These are phyloP conservation scores for Temnopleurus reevesii DNA, from an alignment of 53 echinoderm and acorn worm species.

Conservation along the genomic window DNA sequence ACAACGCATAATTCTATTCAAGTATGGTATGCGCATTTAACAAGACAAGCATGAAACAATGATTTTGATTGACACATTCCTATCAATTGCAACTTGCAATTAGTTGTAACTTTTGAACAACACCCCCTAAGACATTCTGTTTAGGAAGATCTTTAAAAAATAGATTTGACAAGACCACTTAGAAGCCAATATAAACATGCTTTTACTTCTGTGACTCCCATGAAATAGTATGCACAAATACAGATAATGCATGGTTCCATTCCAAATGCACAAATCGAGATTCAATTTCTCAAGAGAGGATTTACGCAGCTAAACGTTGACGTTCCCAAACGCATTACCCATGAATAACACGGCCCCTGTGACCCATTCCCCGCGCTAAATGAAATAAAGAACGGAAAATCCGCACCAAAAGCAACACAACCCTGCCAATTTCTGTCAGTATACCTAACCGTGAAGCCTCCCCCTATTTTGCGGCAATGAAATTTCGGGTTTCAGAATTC, in stretches of 20 bases:
- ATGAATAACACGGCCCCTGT: slow-evolving; percentile 41
- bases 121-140: too few relatives aligned
- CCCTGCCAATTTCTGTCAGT: slow-evolving; percentile 6
- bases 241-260: neutral
- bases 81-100: too few relatives aligned
- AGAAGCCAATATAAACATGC: too few relatives aligned
- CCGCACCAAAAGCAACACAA: neutral
- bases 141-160: too few relatives aligned
- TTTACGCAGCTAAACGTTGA: neutral
- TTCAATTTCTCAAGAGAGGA: neutral
- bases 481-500: slow-evolving; percentile 16
- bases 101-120: too few relatives aligned
- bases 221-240: neutral
- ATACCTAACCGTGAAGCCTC: neutral
- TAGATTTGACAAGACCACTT: too few relatives aligned
- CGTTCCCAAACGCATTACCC: slow-evolving; percentile 1
- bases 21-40: too few relatives aligned
- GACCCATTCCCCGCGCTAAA: neutral
- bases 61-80: too few relatives aligned
- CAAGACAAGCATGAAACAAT: too few relatives aligned
- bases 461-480: slow-evolving; percentile 24
- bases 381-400: slow-evolving; percentile 43
- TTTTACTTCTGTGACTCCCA: neutral
- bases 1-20: too few relatives aligned
- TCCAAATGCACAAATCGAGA: neutral